Conservation (phyloP, 2,797 vertebrate species). For the Megalops cyprinoides region DNA sequence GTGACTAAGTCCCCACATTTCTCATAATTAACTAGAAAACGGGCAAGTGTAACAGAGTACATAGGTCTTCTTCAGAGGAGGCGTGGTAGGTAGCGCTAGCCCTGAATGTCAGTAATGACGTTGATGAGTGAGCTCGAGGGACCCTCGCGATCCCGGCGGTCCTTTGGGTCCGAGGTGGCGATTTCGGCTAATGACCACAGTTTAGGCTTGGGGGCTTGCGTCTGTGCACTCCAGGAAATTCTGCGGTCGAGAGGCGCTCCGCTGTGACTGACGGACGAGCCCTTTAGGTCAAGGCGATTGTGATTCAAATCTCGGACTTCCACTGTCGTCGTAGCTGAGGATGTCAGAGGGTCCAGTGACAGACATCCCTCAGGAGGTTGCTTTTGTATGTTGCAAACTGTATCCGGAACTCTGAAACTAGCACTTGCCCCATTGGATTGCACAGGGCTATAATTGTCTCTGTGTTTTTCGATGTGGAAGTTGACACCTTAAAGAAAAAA, state of each 20-base stretch:
- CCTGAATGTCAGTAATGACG: constrained; percentile 75
- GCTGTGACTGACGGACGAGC: constrained; percentile 64
- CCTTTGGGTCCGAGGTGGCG: constrained; percentile 94
- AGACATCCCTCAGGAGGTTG: constrained; percentile 63
- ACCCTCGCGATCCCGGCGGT: constrained; percentile 73
- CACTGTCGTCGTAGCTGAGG: constrained; percentile 85
- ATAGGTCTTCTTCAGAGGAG: constrained; percentile 90
- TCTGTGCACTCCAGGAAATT: constrained; percentile 77
- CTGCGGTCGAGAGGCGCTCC: constrained; percentile 70
- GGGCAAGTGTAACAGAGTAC: constrained; percentile 95
- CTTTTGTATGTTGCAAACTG: constrained; percentile 72
- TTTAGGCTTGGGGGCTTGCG: constrained; percentile 85
- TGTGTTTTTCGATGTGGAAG: constrained; percentile 91
- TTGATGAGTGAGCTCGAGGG: constrained; percentile 74
- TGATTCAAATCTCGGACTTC: constrained; percentile 82
- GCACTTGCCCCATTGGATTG: constrained; percentile 91
- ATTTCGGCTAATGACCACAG: constrained; percentile 98
- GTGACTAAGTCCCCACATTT: too few relatives aligned
- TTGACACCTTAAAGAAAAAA: constrained; percentile 80
- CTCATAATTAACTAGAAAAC: constrained; percentile 97
- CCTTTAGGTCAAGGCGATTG: constrained; percentile 65
- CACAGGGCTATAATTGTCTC: constrained; percentile 89
- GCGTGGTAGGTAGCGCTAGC: constrained; percentile 84
- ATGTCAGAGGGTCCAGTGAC: constrained; percentile 80
- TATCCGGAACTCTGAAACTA: constrained; percentile 74